These are phyloP conservation scores for Priocnemis perturbator DNA, from an alignment of 2,888 invertebrate species.

Conservation along the genomic window DNA sequence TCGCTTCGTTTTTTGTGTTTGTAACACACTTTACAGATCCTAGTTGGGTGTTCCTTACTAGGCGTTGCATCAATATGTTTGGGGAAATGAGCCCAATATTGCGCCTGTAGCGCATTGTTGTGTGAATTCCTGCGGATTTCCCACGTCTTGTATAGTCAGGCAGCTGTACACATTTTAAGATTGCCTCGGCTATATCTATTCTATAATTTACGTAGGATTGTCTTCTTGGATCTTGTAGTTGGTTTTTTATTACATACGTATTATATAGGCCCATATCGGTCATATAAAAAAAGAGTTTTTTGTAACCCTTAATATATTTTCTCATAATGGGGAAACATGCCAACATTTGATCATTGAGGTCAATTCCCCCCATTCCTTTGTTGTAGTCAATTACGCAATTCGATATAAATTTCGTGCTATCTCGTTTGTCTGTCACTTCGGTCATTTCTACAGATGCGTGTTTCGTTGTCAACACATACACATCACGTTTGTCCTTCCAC, in stretches of 20 bases:
- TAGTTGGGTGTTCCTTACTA: constrained; percentile 16
- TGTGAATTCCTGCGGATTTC: constrained; percentile 17
- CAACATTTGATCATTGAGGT: constrained; percentile 43
- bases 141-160: constrained; percentile 21
- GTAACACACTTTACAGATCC: constrained; percentile 21
- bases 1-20: too few species aligned
- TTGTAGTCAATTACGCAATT: constrained; percentile 47
- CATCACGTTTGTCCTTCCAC: too few species aligned
- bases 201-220: constrained; percentile 29
- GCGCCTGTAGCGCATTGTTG: constrained; percentile 17
- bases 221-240: constrained; percentile 29
- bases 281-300: constrained; percentile 47
- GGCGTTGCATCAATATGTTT: constrained; percentile 25
- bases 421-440: constrained; percentile 29
- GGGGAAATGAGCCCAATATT: constrained; percentile 25
- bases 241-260: constrained; percentile 27
- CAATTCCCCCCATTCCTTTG: constrained; percentile 46
- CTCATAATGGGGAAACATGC: constrained; percentile 46
- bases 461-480: constrained; percentile 38
- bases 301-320: constrained; percentile 45
- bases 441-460: constrained; percentile 26
- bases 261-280: constrained; percentile 44
- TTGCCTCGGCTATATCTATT: constrained; percentile 24
- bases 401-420: constrained; percentile 40
- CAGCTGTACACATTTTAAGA: constrained; percentile 25